A percentile compares a stretch with the other conserved stretches of the same genome.
phyloP scores from a whole-genome alignment of 2,113 vertebrate genomes.

The Psilopogon haemacephalus region DNA sequence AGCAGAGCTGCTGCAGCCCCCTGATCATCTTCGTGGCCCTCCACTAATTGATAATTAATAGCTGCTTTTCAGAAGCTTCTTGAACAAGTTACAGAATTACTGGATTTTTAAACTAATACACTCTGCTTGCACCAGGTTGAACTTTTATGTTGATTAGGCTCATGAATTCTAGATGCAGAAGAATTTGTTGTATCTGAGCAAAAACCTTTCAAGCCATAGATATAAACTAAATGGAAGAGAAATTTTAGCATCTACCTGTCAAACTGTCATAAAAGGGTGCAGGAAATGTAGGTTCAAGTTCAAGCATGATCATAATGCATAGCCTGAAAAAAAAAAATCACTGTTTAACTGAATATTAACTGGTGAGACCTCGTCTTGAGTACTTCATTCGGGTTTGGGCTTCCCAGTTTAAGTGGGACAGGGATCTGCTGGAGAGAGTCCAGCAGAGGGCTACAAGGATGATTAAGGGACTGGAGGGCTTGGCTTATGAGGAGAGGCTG shows the following conservation, averaged over 20 bases:
- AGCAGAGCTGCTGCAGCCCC: too few relatives aligned
- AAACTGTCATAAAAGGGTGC: neutral
- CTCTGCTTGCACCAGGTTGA: slow-evolving; percentile 1
- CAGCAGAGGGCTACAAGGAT: too few relatives aligned
- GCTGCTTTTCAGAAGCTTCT: slow-evolving; percentile 52
- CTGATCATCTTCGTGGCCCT: too few relatives aligned
- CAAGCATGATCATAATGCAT: neutral
- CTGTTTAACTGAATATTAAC: neutral
- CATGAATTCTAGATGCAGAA: slow-evolving; percentile 38
- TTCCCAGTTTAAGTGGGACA: too few relatives aligned
- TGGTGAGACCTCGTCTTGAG: too few relatives aligned
- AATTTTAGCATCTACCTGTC: neutral
- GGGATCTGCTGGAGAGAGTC: too few relatives aligned
- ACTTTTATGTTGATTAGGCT: slow-evolving; percentile 37
- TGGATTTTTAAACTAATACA: slow-evolving; percentile 43
- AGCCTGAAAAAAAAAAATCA: neutral
- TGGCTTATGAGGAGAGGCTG: too few relatives aligned
- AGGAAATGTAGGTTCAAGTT: neutral
- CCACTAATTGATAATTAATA: too few relatives aligned
- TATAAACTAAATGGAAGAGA: slow-evolving; percentile 25
- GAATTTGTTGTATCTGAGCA: neutral
- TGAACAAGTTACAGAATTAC: slow-evolving; percentile 51
- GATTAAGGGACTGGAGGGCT: too few relatives aligned
- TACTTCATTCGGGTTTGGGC: too few relatives aligned
- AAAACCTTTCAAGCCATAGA: neutral